These are phyloP conservation scores for Harpagus bidentatus DNA, from an alignment of 2,113 vertebrate species.

Conservation along the genomic window DNA sequence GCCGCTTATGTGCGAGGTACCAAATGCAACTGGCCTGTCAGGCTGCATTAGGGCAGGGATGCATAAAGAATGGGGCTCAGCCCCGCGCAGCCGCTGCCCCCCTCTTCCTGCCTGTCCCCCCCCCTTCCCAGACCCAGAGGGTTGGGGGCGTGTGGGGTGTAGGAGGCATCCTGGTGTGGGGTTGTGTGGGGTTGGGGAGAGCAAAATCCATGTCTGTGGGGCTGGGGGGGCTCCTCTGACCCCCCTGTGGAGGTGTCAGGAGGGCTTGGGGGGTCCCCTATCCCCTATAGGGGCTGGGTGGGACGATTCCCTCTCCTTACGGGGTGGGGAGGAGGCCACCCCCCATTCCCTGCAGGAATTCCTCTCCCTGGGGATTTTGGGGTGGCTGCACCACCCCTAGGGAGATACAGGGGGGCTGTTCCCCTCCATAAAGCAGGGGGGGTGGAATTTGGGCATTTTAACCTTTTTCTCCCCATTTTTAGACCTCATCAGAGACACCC, in stretches of 20 bases:
- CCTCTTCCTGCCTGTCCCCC: neutral
- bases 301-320: too few relatives aligned
- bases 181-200: neutral
- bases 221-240: too few relatives aligned
- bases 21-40: constrained; percentile 69
- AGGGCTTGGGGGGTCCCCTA: too few relatives aligned
- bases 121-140: neutral
- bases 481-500: neutral
- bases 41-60: constrained; percentile 68
- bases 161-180: too few relatives aligned
- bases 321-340: too few relatives aligned
- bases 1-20: constrained; percentile 67
- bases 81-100: neutral
- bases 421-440: neutral
- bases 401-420: neutral
- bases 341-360: neutral
- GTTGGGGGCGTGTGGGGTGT: neutral
- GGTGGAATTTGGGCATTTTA: neutral
- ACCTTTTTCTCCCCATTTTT: neutral
- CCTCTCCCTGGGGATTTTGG: neutral
- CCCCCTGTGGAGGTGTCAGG: too few relatives aligned
- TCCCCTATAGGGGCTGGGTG: too few relatives aligned
- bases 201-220: too few relatives aligned
- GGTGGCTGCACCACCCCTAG: too few relatives aligned
- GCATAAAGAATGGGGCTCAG: constrained; percentile 34